phyloP scores from a whole-genome alignment of 2,797 vertebrate genomes.

The Manis javanica region DNA sequence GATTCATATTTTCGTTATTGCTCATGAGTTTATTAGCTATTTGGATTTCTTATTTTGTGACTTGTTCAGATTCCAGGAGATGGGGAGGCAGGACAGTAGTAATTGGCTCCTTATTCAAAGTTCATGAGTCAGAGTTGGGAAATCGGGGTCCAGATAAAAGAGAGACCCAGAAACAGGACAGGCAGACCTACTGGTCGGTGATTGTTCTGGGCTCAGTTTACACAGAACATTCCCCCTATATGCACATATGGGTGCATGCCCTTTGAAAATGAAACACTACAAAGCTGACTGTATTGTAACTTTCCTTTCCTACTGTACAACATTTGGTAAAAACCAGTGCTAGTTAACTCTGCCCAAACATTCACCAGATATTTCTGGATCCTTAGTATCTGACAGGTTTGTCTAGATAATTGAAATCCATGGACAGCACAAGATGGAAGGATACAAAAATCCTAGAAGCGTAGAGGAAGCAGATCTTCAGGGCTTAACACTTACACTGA shows the following conservation, averaged over 20 bases:
- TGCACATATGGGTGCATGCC: too few relatives aligned
- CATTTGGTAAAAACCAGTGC: not conserved
- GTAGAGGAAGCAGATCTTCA: accelerated
- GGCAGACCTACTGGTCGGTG: not conserved
- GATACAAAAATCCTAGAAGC: accelerated
- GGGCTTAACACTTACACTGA: too few relatives aligned
- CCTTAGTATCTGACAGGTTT: too few relatives aligned
- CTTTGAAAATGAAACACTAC: too few relatives aligned
- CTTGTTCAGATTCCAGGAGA: not conserved
- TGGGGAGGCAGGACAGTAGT: not conserved
- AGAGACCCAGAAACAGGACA: not conserved
- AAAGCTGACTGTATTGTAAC: too few relatives aligned
- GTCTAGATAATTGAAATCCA: not conserved
- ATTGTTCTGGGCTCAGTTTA: not conserved
- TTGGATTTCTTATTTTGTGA: not conserved
- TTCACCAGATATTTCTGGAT: not conserved
- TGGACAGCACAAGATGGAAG: accelerated
- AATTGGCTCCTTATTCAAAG: not conserved
- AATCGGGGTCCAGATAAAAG: not conserved
- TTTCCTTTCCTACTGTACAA: not conserved
- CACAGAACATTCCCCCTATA: too few relatives aligned
- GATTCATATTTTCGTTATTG: not conserved
- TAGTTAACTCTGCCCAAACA: not conserved
- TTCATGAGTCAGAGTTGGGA: not conserved
- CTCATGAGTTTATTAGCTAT: not conserved